Evolutionary conservation across 92 coral and sea anemone genomes (phyloP).

Genomic region (Phenganax subtilis): DNA sequence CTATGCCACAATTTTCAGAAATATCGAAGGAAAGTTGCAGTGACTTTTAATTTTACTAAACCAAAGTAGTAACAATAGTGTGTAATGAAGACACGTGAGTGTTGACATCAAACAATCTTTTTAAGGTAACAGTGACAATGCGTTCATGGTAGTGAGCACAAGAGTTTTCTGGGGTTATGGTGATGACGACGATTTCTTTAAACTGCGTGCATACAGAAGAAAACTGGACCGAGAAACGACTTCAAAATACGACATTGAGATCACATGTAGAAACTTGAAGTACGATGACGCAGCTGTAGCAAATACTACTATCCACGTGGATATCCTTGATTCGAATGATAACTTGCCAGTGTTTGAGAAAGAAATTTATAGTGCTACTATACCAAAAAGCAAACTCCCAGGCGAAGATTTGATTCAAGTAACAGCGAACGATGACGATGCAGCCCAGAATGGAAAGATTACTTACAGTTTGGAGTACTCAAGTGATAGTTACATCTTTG

Average conservation of each 20-base stretch:
- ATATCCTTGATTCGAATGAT: slow-evolving; percentile 18
- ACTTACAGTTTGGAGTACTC: neutral
- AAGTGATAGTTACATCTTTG: slow-evolving; percentile 9
- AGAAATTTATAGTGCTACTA: neutral
- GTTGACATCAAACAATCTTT: neutral
- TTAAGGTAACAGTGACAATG: neutral
- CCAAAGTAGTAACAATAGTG: too few relatives aligned
- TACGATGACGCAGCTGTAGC: slow-evolving; percentile 2
- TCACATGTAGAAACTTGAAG: neutral
- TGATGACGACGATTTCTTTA: neutral
- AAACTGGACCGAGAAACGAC: slow-evolving; percentile 10
- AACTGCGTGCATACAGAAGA: neutral
- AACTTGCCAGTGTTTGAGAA: slow-evolving; percentile 25
- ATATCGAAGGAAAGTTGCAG: too few relatives aligned
- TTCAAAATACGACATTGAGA: neutral
- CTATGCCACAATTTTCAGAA: too few relatives aligned
- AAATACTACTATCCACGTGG: slow-evolving; percentile 7
- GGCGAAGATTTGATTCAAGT: slow-evolving; percentile 23
- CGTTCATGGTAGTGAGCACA: slow-evolving; percentile 1
- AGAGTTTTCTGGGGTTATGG: neutral
- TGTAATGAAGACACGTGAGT: too few relatives aligned
- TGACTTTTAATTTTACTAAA: too few relatives aligned
- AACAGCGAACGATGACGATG: slow-evolving; percentile 16
- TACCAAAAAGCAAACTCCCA: neutral
- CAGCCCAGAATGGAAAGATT: slow-evolving; percentile 14